Conservation (phyloP, 2,797 vertebrate species). For the Phyllotis vaccarum region DNA sequence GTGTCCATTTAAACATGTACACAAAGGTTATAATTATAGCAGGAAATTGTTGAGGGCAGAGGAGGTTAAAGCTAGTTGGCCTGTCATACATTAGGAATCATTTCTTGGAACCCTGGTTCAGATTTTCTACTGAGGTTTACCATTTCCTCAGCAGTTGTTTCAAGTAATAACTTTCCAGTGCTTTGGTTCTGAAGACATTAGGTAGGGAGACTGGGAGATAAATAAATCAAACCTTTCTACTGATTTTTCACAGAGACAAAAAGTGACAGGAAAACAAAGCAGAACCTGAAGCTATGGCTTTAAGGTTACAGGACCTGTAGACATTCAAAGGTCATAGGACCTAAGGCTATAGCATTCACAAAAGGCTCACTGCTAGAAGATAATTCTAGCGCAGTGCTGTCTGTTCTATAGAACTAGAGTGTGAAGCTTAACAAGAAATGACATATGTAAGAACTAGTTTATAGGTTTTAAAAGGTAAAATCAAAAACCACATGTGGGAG, state of each 20-base stretch:
- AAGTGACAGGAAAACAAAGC: not conserved
- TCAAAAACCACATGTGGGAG: not conserved
- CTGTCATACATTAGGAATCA: conserved; percentile 80
- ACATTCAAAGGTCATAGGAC: not conserved
- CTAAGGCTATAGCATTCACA: not conserved
- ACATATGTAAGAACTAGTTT: conserved; percentile 26
- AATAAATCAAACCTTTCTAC: conserved; percentile 63
- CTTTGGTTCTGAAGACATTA: conserved; percentile 65
- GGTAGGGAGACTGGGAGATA: not conserved
- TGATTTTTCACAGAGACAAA: conserved; percentile 44
- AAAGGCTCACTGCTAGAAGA: conserved; percentile 46
- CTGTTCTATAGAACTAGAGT: conserved; percentile 48
- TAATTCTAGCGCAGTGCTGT: conserved; percentile 44
- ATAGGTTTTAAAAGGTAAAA: conserved; percentile 36
- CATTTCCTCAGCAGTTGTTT: conserved; percentile 68
- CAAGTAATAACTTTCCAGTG: conserved; percentile 74
- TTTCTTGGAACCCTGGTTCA: conserved; percentile 77
- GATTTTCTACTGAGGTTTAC: conserved; percentile 78
- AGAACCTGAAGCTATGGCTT: conserved; percentile 44
- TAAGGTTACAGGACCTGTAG: conserved; percentile 39
- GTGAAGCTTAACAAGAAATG: conserved; percentile 45
- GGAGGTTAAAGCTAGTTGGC: conserved; percentile 78
- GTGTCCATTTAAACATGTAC: conserved; percentile 79
- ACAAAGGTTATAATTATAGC: conserved; percentile 82
- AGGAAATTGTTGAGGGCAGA: conserved; percentile 77